Percentiles rank a stretch among this genome's conserved stretches.
Conservation (phyloP, 1,140 invertebrate genomes). For the Leptinotarsa defecta region DNA sequence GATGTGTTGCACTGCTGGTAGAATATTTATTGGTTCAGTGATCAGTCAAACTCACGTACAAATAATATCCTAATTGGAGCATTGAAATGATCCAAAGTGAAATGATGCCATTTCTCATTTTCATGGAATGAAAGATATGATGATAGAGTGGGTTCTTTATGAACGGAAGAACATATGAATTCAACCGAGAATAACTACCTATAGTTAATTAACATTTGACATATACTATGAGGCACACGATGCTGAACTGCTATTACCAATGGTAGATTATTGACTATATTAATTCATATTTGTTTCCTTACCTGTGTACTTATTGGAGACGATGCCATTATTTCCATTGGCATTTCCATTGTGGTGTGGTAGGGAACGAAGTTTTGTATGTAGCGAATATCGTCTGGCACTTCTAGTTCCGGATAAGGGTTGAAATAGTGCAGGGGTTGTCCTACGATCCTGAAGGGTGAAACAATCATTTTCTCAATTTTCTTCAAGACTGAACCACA, state of each 20-base stretch:
- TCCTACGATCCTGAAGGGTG: slow-evolving; percentile 45
- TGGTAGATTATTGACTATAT: no score
- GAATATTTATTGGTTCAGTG: background rate
- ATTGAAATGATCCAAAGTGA: no score
- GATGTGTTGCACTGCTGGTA: slow-evolving; percentile 1
- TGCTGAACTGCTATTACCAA: no score
- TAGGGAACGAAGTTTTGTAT: slow-evolving; percentile 37
- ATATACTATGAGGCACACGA: no score
- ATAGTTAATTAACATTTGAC: no score
- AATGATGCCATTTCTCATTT: no score
- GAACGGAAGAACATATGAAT: no score
- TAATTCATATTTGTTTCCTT: slow-evolving; percentile 16
- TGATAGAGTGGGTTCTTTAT: no score
- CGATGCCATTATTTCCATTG: slow-evolving; percentile 41
- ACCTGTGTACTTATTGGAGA: slow-evolving; percentile 53
- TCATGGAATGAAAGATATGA: no score
- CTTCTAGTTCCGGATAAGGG: slow-evolving; percentile 9
- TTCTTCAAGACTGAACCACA: background rate
- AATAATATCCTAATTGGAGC: no score
- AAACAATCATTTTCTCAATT: slow-evolving; percentile 10
- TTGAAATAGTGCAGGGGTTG: slow-evolving; percentile 51
- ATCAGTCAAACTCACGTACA: background rate
- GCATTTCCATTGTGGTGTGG: slow-evolving; percentile 23
- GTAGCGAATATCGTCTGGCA: slow-evolving; percentile 33
- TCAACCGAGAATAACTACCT: no score